phyloP scores from a whole-genome alignment of 2,797 vertebrate genomes.

The Botia kubotai region DNA sequence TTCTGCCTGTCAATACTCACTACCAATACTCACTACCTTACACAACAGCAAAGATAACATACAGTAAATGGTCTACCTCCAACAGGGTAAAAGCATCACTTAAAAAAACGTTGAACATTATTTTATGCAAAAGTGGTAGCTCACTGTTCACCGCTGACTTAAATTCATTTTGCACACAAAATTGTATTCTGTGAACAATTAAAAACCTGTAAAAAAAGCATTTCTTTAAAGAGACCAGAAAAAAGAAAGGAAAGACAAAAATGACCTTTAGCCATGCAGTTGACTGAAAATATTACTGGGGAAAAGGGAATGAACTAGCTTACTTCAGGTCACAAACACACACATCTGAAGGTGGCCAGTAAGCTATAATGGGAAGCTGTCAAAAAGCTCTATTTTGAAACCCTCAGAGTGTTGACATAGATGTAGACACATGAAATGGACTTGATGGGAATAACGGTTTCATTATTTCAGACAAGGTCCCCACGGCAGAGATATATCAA shows the following conservation, averaged over 20 bases:
- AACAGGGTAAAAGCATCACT: background rate
- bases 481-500: constrained; percentile 40
- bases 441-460: constrained; percentile 43
- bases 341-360: constrained; percentile 23
- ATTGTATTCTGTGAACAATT: background rate
- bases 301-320: background rate
- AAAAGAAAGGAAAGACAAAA: background rate
- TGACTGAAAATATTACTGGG: constrained; percentile 15
- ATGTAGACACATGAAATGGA: constrained; percentile 11
- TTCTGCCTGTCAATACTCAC: background rate
- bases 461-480: constrained; percentile 44
- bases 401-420: constrained; percentile 36
- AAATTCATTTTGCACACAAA: background rate
- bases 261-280: background rate
- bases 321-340: constrained; percentile 13
- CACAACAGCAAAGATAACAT: background rate
- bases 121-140: background rate
- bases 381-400: constrained; percentile 37
- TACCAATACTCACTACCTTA: background rate
- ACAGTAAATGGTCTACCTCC: background rate
- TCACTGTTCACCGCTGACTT: too few species aligned
- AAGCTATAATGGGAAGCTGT: constrained; percentile 39
- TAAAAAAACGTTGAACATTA: background rate
- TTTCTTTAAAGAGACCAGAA: background rate
- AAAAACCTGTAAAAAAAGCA: background rate